Conservation (phyloP, 2,797 vertebrate genomes). For the Urosaurus nigricauda region DNA sequence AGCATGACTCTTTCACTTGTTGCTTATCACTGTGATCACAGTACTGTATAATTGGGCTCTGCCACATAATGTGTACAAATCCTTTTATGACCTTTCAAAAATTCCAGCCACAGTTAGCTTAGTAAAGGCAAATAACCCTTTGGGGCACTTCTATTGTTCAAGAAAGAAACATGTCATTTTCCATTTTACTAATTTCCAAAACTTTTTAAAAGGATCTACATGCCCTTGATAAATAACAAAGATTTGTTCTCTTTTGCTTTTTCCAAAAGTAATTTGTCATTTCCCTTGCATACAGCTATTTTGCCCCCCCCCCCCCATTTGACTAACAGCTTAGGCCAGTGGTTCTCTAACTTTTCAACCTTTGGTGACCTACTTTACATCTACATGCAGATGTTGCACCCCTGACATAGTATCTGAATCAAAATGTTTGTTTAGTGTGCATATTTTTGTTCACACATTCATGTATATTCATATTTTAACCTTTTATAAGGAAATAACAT, state of each 20-base stretch:
- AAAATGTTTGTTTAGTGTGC: too few relatives aligned
- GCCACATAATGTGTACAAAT: constrained; percentile 44
- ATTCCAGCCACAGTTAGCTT: constrained; percentile 67
- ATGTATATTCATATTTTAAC: too few relatives aligned
- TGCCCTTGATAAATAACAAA: constrained; percentile 57
- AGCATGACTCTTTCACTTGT: constrained; percentile 47
- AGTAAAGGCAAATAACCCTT: constrained; percentile 66
- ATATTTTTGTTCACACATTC: too few relatives aligned
- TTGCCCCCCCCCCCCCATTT: constrained; percentile 49
- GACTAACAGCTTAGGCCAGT: constrained; percentile 27
- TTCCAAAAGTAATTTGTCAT: constrained; percentile 41
- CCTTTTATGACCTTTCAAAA: constrained; percentile 53
- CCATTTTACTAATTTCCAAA: constrained; percentile 50
- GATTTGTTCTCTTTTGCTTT: constrained; percentile 53
- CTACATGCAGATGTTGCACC: too few relatives aligned
- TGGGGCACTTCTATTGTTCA: constrained; percentile 64
- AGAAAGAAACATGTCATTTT: constrained; percentile 59
- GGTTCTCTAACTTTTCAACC: too few relatives aligned
- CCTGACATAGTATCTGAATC: too few relatives aligned
- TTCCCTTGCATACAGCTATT: constrained; percentile 52
- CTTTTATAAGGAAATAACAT: too few relatives aligned
- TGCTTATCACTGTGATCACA: constrained; percentile 66
- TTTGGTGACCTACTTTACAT: too few relatives aligned
- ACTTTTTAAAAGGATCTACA: constrained; percentile 7
- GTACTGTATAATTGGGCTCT: constrained; percentile 45